Base-by-base conservation (phyloP, 2,797 vertebrate species). In the Smutsia gigantea region DNA sequence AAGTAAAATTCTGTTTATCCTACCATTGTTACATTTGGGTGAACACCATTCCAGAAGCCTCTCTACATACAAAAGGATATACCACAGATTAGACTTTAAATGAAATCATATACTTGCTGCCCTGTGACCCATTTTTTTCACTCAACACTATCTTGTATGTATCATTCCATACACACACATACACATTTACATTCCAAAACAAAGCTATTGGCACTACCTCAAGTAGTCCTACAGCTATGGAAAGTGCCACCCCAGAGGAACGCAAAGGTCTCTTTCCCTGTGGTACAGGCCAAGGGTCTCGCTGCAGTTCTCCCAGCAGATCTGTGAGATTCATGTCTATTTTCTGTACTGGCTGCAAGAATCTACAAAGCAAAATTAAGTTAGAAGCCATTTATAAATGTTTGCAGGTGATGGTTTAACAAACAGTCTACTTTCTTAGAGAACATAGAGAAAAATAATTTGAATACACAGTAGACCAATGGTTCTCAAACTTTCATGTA, bases 291-390 rank as follows among this genome's bases (percentile, higher is more conserved):
- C 99, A 99, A 53, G 99, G 99, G 98, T 99, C 99, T 10, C 99
- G 99, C 85, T 99, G 99, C 74, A 99, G 98, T 98, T 99, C 99
- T 97, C 99, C 99, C 98, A 99, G 95, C 93, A 99, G 99, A 98
- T 99, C 99, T 1, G 99, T 99, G 93, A 99, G 99, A 98, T 99
- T 99, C 99, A 99, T 99, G 98, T 99, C 99, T 46, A 99, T 99
- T 97, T 99, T 99, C 98, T 99, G 99, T 72, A 99, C 99, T 9
- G 99, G 99, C 87, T 99, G 99, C 92, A 99, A 98, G 97, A 99
- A 99, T 98, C 99, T 99, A 87, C 19, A 93, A 97, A 96, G 97
- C 84, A 81, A 94, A 93, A 93, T 77, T n/a, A 71, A 97, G 92
- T 64, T 39, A 92, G 42, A 93, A 66, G 37, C 5, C 55, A 90